phyloP scores from a whole-genome alignment of 23 tunicate genomes.

The Trididemnum miniatum region DNA sequence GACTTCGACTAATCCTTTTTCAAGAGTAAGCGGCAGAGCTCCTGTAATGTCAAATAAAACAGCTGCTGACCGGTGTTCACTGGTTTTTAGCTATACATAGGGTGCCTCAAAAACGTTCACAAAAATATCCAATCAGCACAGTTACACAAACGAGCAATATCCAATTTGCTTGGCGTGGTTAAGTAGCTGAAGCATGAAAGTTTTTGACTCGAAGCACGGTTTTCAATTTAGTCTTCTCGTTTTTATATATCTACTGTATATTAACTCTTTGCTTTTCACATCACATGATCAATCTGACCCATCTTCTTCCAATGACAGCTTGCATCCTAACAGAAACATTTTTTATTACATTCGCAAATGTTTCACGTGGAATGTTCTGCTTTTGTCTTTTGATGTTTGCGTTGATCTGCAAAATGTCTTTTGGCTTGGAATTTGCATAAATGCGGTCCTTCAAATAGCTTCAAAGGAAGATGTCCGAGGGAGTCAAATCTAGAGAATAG shows the following conservation, averaged over 20 bases:
- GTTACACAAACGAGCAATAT: neutral
- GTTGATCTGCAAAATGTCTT: neutral
- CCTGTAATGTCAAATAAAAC: no score
- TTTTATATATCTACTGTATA: no score
- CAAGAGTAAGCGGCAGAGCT: neutral
- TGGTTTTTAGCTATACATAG: no score
- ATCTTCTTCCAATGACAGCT: neutral
- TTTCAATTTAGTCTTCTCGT: neutral
- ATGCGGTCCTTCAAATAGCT: neutral
- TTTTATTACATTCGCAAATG: neutral
- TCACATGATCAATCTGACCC: neutral
- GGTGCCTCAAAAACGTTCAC: neutral
- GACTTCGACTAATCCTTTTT: conserved; percentile 19
- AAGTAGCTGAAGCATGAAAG: neutral
- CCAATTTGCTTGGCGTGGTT: neutral
- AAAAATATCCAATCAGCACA: neutral
- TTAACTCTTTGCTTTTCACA: neutral
- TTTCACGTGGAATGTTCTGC: neutral
- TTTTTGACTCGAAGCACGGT: neutral
- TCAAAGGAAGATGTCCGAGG: neutral
- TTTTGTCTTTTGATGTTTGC: neutral
- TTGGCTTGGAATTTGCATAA: neutral
- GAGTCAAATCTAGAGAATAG: no score
- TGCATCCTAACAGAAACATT: neutral
- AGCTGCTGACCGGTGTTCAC: no score